Evolutionary conservation across 2,888 invertebrate genomes (phyloP).

Genomic region (Drosophila buzzatii): DNA sequence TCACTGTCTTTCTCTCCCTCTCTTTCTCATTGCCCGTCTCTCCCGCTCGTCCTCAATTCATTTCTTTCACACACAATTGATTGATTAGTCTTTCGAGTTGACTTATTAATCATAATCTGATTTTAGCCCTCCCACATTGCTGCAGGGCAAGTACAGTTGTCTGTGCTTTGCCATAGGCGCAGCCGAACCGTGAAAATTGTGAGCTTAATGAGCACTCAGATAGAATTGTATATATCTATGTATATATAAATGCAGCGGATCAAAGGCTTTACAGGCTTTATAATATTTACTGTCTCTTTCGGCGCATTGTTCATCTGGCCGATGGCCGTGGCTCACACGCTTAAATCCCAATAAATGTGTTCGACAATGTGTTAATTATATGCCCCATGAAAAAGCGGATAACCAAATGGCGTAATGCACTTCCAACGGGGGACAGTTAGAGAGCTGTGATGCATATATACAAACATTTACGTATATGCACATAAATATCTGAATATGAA

Average conservation of each 20-base stretch:
- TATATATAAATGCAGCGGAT: slow-evolving; percentile 23
- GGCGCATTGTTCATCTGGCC: slow-evolving; percentile 13
- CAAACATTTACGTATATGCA: neutral
- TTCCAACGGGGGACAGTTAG: neutral
- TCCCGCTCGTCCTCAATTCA: neutral
- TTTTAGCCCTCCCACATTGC: neutral
- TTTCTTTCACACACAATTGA: neutral
- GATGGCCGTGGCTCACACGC: slow-evolving; percentile 29
- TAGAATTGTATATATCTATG: neutral
- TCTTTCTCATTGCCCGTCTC: neutral
- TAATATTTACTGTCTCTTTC: slow-evolving; percentile 11
- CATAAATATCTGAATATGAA: neutral
- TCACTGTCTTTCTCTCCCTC: neutral
- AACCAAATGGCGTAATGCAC: slow-evolving; percentile 6
- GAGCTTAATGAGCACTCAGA: slow-evolving; percentile 13
- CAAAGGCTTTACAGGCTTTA: slow-evolving; percentile 45
- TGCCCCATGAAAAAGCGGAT: slow-evolving; percentile 13
- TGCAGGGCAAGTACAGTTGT: slow-evolving; percentile 32
- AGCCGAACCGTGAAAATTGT: slow-evolving; percentile 1
- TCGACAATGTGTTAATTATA: slow-evolving; percentile 57
- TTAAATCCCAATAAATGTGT: slow-evolving; percentile 36
- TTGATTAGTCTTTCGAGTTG: neutral
- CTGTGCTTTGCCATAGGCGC: slow-evolving; percentile 6
- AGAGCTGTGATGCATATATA: neutral
- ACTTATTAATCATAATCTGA: neutral